Base-by-base conservation (phyloP, 1,140 invertebrate genomes). In the Oreohelix idahoensis region DNA sequence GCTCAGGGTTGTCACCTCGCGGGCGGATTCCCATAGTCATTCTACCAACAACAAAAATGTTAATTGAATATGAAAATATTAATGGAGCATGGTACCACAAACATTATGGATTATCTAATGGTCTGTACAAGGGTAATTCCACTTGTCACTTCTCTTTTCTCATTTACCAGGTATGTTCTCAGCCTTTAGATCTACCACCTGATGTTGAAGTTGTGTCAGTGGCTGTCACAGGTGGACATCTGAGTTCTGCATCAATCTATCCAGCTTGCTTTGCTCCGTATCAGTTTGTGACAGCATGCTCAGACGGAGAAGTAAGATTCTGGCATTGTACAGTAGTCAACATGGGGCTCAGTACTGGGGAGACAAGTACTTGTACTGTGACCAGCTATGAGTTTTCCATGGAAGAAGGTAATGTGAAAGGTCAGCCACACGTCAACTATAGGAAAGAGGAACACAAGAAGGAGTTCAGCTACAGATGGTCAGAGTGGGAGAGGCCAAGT, bases 171-270 rank as follows among this genome's bases (percentile, higher is more conserved):
- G 94, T 97, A 13, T 97, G 96, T 90, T 96, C 96, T 20, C 96
- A 98, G 92, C 95, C 96, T 75, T 93, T 99, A 58, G 95, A 96
- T 0, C 92, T 99, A 35, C 97, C 97, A 0, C 95, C 96, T 83
- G 97, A 96, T 45, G 97, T 99, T 23, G 96, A 97, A 91, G 96
- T 98, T 8, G 95, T 98, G 79, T 96, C 97, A 92, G 97, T 97
- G 0, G 95, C 96, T 0, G 97, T 97, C 10, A 97, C 98, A 0
- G 98, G 98, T 8, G 98, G 98, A 1, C 98, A 99, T 93, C 93
- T 99, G 36, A 98, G 97, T 91, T 99, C 98, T n/a, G 97, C 98
- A 0, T 98, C 97, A 51, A 98, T 99, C 89, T 99, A 99, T 93
- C 98, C 98, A 32, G 98, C 98, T 66, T 99, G 98, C 93, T 96